These are phyloP conservation scores for Caenorhabditis afra DNA, from an alignment of 2,888 invertebrate species.

Conservation along the genomic window DNA sequence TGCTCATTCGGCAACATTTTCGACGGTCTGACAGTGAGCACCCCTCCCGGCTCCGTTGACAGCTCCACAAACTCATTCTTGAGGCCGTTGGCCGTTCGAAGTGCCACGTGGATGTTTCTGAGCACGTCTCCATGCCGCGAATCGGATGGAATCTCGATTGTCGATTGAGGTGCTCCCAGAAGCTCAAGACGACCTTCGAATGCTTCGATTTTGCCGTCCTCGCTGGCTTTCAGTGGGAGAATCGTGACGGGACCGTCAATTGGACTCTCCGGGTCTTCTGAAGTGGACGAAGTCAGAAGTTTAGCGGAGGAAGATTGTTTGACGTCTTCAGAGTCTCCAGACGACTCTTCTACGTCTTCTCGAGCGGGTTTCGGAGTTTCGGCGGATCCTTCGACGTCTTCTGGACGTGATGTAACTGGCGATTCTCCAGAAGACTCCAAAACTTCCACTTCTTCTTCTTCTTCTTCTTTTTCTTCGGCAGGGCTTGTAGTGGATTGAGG, in stretches of 20 bases:
- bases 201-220: slow-evolving; percentile 10
- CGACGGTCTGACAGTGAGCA: slow-evolving; percentile 22
- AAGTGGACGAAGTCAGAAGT: slow-evolving; percentile 4
- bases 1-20: slow-evolving; percentile 6
- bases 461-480: too few species aligned
- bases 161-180: not conserved
- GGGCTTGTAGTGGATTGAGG: not conserved
- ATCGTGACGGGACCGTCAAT: slow-evolving; percentile 44
- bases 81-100: not conserved
- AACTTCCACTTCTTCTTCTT: too few species aligned
- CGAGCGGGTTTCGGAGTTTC: not conserved
- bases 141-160: slow-evolving; percentile 8
- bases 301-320: not conserved
- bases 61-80: slow-evolving; percentile 1
- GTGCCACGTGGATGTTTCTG: slow-evolving; percentile 14
- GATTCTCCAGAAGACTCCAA: slow-evolving; percentile 12
- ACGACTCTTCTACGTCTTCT: slow-evolving; percentile 5
- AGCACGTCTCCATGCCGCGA: slow-evolving; percentile 24
- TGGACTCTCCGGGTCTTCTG: slow-evolving; percentile 23
- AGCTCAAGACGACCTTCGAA: slow-evolving; percentile 21
- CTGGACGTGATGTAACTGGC: not conserved
- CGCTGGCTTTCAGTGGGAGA: slow-evolving; percentile 27
- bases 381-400: not conserved
- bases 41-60: slow-evolving; percentile 28
- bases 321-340: slow-evolving; percentile 11